phyloP scores from a whole-genome alignment of 2,113 vertebrate genomes.

The Platanista minor region DNA sequence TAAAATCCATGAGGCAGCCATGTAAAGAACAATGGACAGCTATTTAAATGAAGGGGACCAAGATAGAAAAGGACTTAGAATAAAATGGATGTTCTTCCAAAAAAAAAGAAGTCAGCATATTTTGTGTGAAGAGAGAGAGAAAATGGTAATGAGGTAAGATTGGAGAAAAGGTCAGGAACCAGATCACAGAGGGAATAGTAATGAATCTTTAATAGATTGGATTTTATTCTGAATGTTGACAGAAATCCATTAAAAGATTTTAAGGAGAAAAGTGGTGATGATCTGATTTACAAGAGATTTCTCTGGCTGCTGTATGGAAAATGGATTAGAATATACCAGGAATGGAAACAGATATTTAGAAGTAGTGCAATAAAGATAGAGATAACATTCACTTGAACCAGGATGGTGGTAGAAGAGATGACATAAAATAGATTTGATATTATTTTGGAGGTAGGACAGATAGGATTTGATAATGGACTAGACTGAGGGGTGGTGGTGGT shows the following conservation, averaged over 20 bases:
- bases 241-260: background rate
- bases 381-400: background rate
- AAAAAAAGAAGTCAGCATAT: background rate
- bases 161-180: background rate
- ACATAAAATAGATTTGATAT: background rate
- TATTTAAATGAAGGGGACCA: background rate
- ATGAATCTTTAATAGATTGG: background rate
- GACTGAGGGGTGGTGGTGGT: background rate
- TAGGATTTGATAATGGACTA: background rate
- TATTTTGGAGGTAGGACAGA: background rate
- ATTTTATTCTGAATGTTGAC: background rate
- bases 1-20: background rate
- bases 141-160: background rate
- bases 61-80: background rate
- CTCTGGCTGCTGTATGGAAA: background rate
- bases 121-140: background rate
- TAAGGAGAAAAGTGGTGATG: background rate
- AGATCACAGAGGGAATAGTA: background rate
- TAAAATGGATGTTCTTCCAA: background rate
- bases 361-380: background rate
- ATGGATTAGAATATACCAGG: background rate
- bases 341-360: background rate
- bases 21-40: background rate
- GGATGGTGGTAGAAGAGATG: background rate
- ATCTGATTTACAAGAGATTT: background rate